Evolutionary conservation across 2,888 invertebrate species (phyloP), one percentile per base, ranked within the genome.

Genomic region (Noctua fimbriata): DNA sequence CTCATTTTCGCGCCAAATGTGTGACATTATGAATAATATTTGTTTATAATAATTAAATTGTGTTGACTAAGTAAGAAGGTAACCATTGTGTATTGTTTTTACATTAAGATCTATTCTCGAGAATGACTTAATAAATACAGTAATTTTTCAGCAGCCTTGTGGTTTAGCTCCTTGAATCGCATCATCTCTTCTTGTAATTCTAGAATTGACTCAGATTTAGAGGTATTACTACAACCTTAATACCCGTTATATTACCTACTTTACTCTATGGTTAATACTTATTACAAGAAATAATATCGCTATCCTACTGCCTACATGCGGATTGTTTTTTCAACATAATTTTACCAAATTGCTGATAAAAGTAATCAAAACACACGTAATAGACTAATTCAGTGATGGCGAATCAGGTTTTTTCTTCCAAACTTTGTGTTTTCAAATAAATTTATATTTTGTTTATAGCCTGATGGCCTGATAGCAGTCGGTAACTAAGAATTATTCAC

Each of bases 1-100:
- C 77, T 87, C 88, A 87, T 76, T 80, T 86, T 78, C 75, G 82
- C 83, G 86, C 77, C 78, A 82, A 85, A 81, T 70, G 83, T 69
- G 36, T 74, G 58, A 71, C 36, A 74, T 66, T 58, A 67, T 87
- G 75, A 82, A 78, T 82, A 79, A 82, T 60, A 58, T 86, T 82
- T 65, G 63, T 60, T 52, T 67, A 12, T 36, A 47, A 47, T 47
- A 3, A 32, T 32, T 32, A 65, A 55, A 21, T n/a, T 80, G 58
- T 67, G 16, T 47, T 65, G 28, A 28, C 49, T 52, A 47, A 73
- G 28, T 36, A 36, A 63, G 14, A 65, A 12, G 58, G 9, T 12
- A 49, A 28, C 7, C 16, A 69, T 14, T 52, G 72, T 72, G 21
- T 49, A 21, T 83, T 77, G 32, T 67, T 66, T 28, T 21, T 55